Evolutionary conservation across 2,888 invertebrate species (phyloP).

Genomic region (Liopterus haemorrhoidalis): DNA sequence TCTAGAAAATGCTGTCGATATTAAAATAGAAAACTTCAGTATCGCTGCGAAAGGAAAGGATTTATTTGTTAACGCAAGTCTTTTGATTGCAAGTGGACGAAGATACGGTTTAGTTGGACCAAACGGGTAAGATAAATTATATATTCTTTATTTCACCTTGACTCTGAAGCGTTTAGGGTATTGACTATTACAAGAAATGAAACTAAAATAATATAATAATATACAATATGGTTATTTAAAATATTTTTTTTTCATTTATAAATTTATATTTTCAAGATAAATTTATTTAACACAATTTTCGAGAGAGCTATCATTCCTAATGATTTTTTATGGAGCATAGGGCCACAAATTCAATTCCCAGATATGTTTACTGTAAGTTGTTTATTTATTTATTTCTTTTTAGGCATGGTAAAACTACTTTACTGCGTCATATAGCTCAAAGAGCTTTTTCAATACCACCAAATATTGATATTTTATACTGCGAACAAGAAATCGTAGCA

Average conservation of each 20-base stretch:
- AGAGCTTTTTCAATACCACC: constrained; percentile 91
- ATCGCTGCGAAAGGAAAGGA: constrained; percentile 97
- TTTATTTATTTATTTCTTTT: constrained; percentile 25
- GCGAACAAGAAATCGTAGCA: constrained; percentile 97
- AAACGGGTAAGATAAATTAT: constrained; percentile 64
- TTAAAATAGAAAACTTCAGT: constrained; percentile 97
- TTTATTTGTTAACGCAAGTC: constrained; percentile 90
- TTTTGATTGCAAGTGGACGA: constrained; percentile 87
- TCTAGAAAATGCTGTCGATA: constrained; percentile 90
- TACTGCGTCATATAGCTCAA: constrained; percentile 86
- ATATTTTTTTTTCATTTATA: constrained; percentile 5
- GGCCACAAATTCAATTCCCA: constrained; percentile 5
- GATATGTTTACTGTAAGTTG: constrained; percentile 8
- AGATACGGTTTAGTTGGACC: constrained; percentile 98
- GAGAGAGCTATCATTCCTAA: too few relatives aligned
- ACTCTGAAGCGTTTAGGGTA: not conserved
- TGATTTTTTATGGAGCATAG: constrained; percentile 2
- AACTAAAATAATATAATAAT: constrained; percentile 1
- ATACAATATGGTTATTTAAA: constrained; percentile 3
- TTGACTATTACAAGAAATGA: not conserved
- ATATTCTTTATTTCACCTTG: not conserved
- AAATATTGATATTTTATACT: constrained; percentile 91
- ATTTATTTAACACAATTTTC: too few relatives aligned
- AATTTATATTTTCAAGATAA: constrained; percentile 6
- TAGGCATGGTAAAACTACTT: constrained; percentile 96